These are phyloP conservation scores for Nomada ferruginata DNA, from an alignment of 2,888 invertebrate species.

Conservation along the genomic window DNA sequence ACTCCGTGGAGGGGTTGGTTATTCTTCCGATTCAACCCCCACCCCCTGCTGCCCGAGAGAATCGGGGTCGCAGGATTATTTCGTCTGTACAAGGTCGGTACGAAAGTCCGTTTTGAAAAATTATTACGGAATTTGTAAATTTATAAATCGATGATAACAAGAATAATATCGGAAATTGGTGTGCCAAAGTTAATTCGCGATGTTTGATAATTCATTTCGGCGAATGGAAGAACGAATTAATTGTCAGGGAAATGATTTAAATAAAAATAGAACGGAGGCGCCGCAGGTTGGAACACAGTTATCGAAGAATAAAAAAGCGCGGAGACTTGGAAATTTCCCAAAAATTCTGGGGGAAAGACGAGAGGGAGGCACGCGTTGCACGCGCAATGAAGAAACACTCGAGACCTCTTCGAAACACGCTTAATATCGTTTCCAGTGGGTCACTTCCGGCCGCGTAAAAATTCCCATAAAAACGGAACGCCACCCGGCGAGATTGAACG, in stretches of 20 bases:
- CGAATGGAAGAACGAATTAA: too few relatives aligned
- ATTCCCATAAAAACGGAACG: constrained; percentile 48
- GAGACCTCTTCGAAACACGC: constrained; percentile 71
- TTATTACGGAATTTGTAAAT: too few relatives aligned
- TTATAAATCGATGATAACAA: too few relatives aligned
- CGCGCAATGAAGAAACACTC: constrained; percentile 76
- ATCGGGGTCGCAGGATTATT: too few relatives aligned
- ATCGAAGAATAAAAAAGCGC: constrained; percentile 51
- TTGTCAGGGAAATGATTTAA: too few relatives aligned
- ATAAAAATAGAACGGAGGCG: too few relatives aligned
- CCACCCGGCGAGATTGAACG: constrained; percentile 28
- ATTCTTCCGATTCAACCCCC: background rate
- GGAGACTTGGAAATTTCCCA: constrained; percentile 46
- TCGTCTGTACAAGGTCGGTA: too few relatives aligned
- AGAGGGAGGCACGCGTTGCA: constrained; percentile 54
- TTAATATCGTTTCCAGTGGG: constrained; percentile 69
- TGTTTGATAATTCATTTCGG: too few relatives aligned
- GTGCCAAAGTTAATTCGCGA: too few relatives aligned
- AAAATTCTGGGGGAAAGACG: background rate
- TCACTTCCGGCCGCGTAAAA: constrained; percentile 18
- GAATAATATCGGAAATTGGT: too few relatives aligned
- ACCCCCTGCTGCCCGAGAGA: too few relatives aligned
- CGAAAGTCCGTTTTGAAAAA: too few relatives aligned
- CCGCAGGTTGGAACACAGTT: constrained; percentile 37
- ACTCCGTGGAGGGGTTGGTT: background rate